Conservation (phyloP, 2,888 invertebrate species). For the Harpagoxenus sublaevis region DNA sequence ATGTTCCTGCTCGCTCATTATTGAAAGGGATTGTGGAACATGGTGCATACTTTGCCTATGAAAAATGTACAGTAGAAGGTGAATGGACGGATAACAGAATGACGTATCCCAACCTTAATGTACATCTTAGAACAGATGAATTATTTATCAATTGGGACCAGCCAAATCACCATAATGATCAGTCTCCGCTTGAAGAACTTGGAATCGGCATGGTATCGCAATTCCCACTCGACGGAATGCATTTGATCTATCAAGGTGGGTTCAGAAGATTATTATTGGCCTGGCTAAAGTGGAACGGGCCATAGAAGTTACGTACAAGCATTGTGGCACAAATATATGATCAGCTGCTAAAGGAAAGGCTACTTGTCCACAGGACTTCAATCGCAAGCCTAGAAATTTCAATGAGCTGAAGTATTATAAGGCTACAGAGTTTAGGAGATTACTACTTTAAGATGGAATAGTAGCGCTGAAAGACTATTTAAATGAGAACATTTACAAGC, state of each 20-base stretch:
- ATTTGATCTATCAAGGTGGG: not conserved
- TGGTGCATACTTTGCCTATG: not conserved
- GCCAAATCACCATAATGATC: not conserved
- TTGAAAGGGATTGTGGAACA: slow-evolving; percentile 3
- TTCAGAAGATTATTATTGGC: slow-evolving; percentile 10
- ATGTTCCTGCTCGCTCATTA: slow-evolving; percentile 8
- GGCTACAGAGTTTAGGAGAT: slow-evolving; percentile 43
- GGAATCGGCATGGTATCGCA: slow-evolving; percentile 3
- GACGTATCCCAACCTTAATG: not conserved
- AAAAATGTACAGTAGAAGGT: not conserved
- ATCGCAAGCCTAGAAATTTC: slow-evolving; percentile 30
- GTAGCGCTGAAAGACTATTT: slow-evolving; percentile 7
- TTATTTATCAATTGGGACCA: not conserved
- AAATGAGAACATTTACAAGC: no score
- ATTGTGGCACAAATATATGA: not conserved
- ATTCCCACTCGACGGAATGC: not conserved
- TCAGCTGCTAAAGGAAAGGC: not conserved
- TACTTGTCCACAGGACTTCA: slow-evolving; percentile 26
- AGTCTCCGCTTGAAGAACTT: slow-evolving; percentile 6
- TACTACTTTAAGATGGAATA: slow-evolving; percentile 40
- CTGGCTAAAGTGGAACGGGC: slow-evolving; percentile 3
- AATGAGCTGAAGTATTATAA: slow-evolving; percentile 35
- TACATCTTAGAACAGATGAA: not conserved
- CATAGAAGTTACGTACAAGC: not conserved
- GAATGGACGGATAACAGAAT: not conserved